Evolutionary conservation across 1,140 invertebrate genomes (phyloP).

Genomic region (Brachionus rotundiformis): DNA sequence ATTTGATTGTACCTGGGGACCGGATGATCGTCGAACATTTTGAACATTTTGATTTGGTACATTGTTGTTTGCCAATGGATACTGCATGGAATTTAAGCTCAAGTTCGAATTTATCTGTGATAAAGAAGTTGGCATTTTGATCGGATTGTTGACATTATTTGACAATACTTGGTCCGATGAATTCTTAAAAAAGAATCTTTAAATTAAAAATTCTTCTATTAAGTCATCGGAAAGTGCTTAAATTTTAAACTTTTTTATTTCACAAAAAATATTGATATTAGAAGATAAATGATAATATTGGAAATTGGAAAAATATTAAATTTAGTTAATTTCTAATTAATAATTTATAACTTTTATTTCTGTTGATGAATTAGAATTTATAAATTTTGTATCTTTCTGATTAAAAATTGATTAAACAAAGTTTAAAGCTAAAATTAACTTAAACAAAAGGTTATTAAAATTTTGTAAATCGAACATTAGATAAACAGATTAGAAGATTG

Average conservation of each 20-base stretch:
- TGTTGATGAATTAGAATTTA: no score
- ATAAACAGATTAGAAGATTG: background rate
- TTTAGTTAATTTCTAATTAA: no score
- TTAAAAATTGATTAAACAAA: no score
- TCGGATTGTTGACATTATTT: background rate
- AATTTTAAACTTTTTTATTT: background rate
- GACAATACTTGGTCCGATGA: background rate
- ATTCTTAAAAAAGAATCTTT: slow-evolving; percentile 5
- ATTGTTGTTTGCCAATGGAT: background rate
- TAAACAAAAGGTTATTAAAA: no score
- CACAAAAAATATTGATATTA: no score
- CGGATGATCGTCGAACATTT: background rate
- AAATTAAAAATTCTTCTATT: background rate
- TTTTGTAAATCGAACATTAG: no score
- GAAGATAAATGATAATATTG: no score
- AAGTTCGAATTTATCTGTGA: slow-evolving; percentile 25
- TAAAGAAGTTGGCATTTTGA: slow-evolving; percentile 33
- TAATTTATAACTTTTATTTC: no score
- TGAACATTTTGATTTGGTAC: background rate
- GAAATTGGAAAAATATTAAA: no score
- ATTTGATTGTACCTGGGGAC: background rate
- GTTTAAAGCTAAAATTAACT: no score
- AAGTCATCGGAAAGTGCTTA: background rate
- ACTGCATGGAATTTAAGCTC: slow-evolving; percentile 4
- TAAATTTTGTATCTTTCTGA: no score